Evolutionary conservation across 2,797 vertebrate genomes (phyloP), one percentile per base, ranked within the genome.

Genomic region (Gobio occitaniae): DNA sequence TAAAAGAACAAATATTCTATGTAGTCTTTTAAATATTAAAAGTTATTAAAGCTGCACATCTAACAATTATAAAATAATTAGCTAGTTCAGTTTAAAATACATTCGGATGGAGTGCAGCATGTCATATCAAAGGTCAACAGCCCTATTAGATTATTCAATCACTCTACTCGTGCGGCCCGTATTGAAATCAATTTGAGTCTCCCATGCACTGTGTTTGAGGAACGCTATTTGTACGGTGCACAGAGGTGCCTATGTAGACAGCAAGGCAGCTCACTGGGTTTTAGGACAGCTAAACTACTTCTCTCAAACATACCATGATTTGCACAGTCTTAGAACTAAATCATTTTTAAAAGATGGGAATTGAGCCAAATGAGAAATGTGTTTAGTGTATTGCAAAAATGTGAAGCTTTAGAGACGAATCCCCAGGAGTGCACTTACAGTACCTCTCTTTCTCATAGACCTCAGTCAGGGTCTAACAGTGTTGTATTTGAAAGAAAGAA

Each of bases 1-100:
- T n/a, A 11, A 47, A 63, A 47, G 12, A 29, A 63, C 54, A 63
- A 61, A 63, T 59, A 78, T 44, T 41, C n/a, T 3, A 78, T 63
- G 59, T 48, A 13, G 59, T 29, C 38, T 78, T 78, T 63, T 65
- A 78, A 65, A 78, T 65, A 65, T 65, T 65, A 59, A 59, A 63
- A 21, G 9, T 48, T 0, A 48, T 65, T 78, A 47, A 65, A 65
- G 41, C 76, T 29, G 54, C 21, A 25, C n/a, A 5, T 65, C 12
- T 61, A 63, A 61, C 59, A 48, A 7, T 65, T 78, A 63, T 65
- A 17, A 65, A 78, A 65, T 65, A 78, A 65, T 65, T 65, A 65
- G n/a, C 41, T 3, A 7, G 41, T 65, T 78, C 38, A 29, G 56
- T 78, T 65, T 48, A 48, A 47, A 48, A 29, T 29, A 11, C 25